These are phyloP conservation scores for Aplysina aerophoba DNA, from an alignment of 37 sponge, comb jelly and placozoan genomes.

Conservation along the genomic window DNA sequence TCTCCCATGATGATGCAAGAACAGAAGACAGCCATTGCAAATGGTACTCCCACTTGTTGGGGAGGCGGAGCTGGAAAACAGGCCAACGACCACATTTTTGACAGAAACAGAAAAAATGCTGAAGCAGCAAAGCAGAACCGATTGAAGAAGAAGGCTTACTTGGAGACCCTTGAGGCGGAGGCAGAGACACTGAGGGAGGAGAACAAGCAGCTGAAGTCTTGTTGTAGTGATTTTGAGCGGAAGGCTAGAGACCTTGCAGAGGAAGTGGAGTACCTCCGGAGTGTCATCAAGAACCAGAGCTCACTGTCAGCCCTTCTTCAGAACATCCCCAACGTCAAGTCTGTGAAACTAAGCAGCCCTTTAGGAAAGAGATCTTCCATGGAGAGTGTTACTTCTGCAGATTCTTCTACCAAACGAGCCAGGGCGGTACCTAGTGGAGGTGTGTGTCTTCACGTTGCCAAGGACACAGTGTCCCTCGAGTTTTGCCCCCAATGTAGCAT, in stretches of 20 bases:
- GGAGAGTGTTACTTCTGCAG: background rate
- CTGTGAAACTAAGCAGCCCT: conserved; percentile 53
- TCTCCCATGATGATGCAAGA: too few species aligned
- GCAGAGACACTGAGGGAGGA: conserved; percentile 42
- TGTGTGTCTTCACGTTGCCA: conserved; percentile 79
- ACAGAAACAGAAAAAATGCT: conserved; percentile 70
- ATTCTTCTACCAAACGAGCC: background rate
- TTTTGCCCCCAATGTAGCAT: conserved; percentile 70
- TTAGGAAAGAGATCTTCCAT: conserved; percentile 35
- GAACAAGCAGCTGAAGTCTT: conserved; percentile 46
- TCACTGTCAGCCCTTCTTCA: conserved; percentile 51
- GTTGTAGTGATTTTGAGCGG: conserved; percentile 39
- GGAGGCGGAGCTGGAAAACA: background rate
- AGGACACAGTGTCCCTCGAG: conserved; percentile 69
- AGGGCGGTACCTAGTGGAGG: conserved; percentile 34
- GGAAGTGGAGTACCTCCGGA: conserved; percentile 73
- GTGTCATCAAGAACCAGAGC: conserved; percentile 75
- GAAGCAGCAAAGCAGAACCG: conserved; percentile 73
- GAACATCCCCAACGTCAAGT: conserved; percentile 61
- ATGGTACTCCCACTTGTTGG: background rate
- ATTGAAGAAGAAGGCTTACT: conserved; percentile 71
- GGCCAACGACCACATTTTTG: background rate
- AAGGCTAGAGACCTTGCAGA: conserved; percentile 18
- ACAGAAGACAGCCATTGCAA: too few species aligned
- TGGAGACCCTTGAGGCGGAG: conserved; percentile 56